phyloP scores from a whole-genome alignment of 2,888 invertebrate species.

The Acanthosepion lycidas region DNA sequence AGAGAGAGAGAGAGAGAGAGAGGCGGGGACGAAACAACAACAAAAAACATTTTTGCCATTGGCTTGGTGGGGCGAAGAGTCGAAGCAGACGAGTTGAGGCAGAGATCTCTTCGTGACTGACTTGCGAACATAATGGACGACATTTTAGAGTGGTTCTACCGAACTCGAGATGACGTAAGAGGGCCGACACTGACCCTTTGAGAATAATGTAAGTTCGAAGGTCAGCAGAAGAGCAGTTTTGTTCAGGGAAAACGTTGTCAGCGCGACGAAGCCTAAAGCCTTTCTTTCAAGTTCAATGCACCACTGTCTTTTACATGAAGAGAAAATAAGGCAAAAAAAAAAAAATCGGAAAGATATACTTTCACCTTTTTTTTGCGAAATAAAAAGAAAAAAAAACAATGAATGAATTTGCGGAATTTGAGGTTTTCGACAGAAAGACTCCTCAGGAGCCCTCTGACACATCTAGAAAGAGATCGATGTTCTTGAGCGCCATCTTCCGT shows the following conservation, averaged over 20 bases:
- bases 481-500: no score
- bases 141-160: background rate
- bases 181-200: background rate
- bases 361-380: no score
- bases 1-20: background rate
- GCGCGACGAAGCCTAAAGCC: background rate
- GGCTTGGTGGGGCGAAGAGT: background rate
- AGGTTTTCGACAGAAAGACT: no score
- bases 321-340: background rate
- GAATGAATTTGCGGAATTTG: no score
- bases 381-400: no score
- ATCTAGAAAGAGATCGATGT: no score
- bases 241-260: background rate
- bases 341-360: no score
- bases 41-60: background rate
- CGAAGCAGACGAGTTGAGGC: background rate
- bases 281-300: background rate
- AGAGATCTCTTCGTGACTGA: background rate
- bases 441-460: no score
- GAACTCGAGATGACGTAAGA: background rate
- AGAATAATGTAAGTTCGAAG: background rate
- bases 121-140: constrained; percentile 4
- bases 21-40: background rate
- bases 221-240: background rate
- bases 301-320: background rate